Conservation (phyloP, 2,113 vertebrate genomes). For the Ivindomyrus marchei region DNA sequence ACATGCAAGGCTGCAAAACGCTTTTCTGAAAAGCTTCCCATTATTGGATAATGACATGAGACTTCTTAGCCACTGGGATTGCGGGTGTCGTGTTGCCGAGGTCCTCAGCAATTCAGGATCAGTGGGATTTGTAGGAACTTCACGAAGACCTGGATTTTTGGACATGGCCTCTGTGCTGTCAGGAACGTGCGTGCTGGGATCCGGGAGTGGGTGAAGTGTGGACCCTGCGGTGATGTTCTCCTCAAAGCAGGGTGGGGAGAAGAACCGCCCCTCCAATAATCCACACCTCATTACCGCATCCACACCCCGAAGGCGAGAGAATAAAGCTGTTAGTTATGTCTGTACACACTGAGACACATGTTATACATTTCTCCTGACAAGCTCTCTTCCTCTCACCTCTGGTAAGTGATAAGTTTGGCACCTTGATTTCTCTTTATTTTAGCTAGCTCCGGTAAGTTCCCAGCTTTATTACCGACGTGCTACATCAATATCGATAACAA, state of each 20-base stretch:
- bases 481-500: neutral
- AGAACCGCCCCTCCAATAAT: neutral
- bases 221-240: neutral
- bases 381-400: neutral
- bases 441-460: neutral
- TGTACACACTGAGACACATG: neutral
- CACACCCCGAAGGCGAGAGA: neutral
- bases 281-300: neutral
- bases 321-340: neutral
- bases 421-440: neutral
- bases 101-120: neutral
- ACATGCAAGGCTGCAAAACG: neutral
- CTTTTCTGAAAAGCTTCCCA: neutral
- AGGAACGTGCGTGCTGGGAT: neutral
- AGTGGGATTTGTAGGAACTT: neutral
- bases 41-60: neutral
- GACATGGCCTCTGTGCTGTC: neutral
- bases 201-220: neutral
- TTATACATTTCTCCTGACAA: neutral
- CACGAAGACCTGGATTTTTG: neutral
- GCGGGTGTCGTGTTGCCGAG: neutral
- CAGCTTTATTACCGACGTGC: neutral
- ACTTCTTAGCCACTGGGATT: neutral
- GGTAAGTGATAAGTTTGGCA: constrained; percentile 6
- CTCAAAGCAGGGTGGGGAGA: neutral